Conservation (phyloP, 2,797 vertebrate genomes). For the Pipistrellus kuhlii region DNA sequence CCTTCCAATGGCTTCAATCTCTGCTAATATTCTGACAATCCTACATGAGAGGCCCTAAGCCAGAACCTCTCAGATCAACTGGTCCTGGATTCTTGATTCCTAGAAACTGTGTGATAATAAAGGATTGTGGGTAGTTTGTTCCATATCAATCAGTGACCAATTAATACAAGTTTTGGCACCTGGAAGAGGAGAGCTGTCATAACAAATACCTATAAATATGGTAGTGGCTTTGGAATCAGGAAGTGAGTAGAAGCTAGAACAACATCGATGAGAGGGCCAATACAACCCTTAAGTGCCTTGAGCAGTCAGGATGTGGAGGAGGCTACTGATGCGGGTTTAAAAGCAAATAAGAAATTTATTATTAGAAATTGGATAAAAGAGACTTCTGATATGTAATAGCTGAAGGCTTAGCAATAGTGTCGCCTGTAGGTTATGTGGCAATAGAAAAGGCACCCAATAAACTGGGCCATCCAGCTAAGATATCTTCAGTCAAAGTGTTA, state of each 20-base stretch:
- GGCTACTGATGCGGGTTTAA: background rate
- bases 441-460: background rate
- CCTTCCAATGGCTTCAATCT: background rate
- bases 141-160: background rate
- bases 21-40: background rate
- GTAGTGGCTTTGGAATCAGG: background rate
- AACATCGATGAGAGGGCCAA: background rate
- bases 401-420: background rate
- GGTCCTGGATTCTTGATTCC: background rate
- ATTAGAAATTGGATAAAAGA: background rate
- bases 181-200: background rate
- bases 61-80: background rate
- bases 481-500: background rate
- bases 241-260: background rate
- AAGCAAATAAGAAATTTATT: background rate
- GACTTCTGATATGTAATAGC: background rate
- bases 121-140: background rate
- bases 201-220: background rate
- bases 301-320: background rate
- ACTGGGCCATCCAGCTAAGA: background rate
- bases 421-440: background rate
- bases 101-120: background rate
- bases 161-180: background rate
- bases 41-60: background rate
- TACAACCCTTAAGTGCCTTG: background rate